These are phyloP conservation scores for Cotesia chilonis DNA, from an alignment of 1,140 invertebrate genomes.

Conservation along the genomic window DNA sequence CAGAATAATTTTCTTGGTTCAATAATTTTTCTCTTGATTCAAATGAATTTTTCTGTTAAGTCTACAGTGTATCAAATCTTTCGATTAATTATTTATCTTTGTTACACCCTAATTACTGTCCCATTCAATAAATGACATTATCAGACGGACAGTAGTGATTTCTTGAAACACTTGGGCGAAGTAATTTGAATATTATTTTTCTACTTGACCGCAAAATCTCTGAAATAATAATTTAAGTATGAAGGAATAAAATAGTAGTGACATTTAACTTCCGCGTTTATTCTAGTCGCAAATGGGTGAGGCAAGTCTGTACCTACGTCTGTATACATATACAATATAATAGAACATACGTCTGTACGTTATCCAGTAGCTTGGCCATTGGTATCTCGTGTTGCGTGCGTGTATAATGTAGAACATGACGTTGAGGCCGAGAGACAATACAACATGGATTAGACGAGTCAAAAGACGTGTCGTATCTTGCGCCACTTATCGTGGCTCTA, in stretches of 20 bases:
- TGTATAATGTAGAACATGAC: conserved; percentile 18
- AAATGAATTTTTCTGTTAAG: too few species aligned
- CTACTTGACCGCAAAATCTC: neutral
- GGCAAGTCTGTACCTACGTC: conserved; percentile 14
- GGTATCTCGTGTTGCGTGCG: neutral
- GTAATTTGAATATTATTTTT: neutral
- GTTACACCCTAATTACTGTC: too few species aligned
- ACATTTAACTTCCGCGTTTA: conserved; percentile 19
- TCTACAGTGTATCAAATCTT: too few species aligned
- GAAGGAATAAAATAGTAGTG: conserved; percentile 20
- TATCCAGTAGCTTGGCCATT: conserved; percentile 22
- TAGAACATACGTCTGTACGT: neutral
- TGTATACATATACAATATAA: too few species aligned
- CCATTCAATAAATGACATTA: too few species aligned
- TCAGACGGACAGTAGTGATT: too few species aligned
- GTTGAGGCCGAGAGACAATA: conserved; percentile 26
- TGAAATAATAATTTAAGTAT: neutral
- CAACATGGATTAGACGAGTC: conserved; percentile 17
- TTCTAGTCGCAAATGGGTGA: conserved; percentile 10
- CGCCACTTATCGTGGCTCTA: conserved; percentile 35
- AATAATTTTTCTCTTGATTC: too few species aligned
- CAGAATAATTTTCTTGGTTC: too few species aligned
- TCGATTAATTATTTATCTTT: too few species aligned
- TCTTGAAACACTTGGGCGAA: neutral
- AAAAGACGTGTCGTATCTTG: conserved; percentile 29